phyloP scores from a whole-genome alignment of 2,888 invertebrate species.

The Lamellibrachia columna region DNA sequence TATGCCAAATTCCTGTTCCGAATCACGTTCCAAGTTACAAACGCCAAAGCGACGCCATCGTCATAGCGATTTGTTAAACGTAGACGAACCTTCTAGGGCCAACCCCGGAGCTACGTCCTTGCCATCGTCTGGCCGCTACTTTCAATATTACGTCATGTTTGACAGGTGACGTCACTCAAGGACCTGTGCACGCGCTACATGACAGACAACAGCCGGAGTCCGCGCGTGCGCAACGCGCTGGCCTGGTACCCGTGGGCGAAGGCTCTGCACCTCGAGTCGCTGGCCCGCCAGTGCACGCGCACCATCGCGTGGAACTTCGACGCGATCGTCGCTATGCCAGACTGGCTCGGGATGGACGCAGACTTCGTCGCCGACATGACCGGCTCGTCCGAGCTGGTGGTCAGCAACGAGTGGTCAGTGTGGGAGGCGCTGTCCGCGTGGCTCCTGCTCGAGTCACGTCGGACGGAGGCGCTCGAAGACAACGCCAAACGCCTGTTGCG shows the following conservation, averaged over 20 bases:
- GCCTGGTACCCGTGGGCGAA: slow-evolving; percentile 66
- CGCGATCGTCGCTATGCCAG: slow-evolving; percentile 53
- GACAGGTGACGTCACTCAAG: slow-evolving; percentile 58
- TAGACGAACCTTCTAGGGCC: not conserved
- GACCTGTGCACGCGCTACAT: slow-evolving; percentile 61
- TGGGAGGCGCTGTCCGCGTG: slow-evolving; percentile 56
- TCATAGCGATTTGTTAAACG: too few relatives aligned
- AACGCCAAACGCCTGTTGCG: slow-evolving; percentile 53
- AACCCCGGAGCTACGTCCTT: too few relatives aligned
- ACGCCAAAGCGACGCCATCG: too few relatives aligned
- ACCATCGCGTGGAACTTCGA: slow-evolving; percentile 65
- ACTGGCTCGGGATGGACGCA: slow-evolving; percentile 63
- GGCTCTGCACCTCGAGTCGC: slow-evolving; percentile 56
- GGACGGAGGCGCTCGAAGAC: slow-evolving; percentile 38
- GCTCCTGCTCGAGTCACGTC: slow-evolving; percentile 54
- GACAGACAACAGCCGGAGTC: slow-evolving; percentile 62
- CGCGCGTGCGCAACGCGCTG: slow-evolving; percentile 60
- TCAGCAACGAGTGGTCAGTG: slow-evolving; percentile 56
- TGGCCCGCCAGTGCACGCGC: slow-evolving; percentile 59
- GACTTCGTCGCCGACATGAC: slow-evolving; percentile 63
- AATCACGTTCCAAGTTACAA: too few relatives aligned
- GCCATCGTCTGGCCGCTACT: not conserved
- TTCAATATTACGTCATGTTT: not conserved
- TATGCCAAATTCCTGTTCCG: not conserved
- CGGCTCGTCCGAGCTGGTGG: slow-evolving; percentile 58